Evolutionary conservation across 2,888 invertebrate genomes (phyloP).

Genomic region (Megaustenia siamemsis): DNA sequence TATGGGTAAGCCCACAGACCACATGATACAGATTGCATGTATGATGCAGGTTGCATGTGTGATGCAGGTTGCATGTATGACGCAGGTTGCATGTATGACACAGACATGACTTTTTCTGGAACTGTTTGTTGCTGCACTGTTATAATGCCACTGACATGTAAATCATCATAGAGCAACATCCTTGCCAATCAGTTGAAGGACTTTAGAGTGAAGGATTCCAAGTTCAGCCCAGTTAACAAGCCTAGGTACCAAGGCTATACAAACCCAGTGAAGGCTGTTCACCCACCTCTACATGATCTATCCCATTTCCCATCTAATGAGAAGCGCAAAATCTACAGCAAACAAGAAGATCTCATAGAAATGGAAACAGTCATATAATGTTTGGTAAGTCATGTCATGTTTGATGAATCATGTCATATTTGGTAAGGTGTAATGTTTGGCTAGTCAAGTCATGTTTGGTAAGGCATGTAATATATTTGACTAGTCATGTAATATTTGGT

Average conservation of each 20-base stretch:
- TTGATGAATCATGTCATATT: no score
- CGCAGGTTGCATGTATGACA: no score
- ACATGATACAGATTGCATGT: no score
- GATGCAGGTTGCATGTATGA: no score
- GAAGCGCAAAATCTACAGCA: constrained; percentile 12
- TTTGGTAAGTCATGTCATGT: not conserved
- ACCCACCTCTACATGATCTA: not conserved
- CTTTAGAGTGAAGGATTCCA: constrained; percentile 41
- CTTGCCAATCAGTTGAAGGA: constrained; percentile 35
- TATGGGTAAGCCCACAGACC: no score
- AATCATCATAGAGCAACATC: constrained; percentile 27
- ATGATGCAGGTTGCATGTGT: no score
- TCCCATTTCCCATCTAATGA: not conserved
- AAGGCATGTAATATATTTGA: no score
- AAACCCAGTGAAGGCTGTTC: not conserved
- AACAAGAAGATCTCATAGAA: not conserved
- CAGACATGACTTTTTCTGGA: no score
- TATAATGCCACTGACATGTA: not conserved
- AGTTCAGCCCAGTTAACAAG: not conserved
- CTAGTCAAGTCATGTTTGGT: no score
- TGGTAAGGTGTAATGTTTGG: no score
- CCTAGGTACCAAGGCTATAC: not conserved
- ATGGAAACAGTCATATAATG: constrained; percentile 19
- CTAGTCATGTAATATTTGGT: no score
- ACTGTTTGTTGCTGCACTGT: no score